phyloP scores from a whole-genome alignment of 2,888 invertebrate species.

The Heteromurus nitidus region DNA sequence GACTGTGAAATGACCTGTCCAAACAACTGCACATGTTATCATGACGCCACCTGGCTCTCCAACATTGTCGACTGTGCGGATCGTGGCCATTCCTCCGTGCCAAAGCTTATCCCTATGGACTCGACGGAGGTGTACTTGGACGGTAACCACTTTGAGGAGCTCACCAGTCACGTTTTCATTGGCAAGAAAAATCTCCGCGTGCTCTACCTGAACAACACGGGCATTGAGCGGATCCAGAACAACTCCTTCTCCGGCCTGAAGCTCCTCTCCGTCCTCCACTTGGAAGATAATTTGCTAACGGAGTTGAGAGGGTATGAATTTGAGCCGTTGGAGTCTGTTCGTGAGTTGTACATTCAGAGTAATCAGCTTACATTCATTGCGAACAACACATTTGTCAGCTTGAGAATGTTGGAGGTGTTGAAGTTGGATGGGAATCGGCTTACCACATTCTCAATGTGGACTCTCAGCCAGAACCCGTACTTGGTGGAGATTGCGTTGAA shows the following conservation, averaged over 20 bases:
- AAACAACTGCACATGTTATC: slow-evolving; percentile 93
- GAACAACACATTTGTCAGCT: slow-evolving; percentile 87
- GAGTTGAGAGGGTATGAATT: slow-evolving; percentile 89
- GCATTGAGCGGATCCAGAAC: slow-evolving; percentile 89
- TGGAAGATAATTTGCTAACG: slow-evolving; percentile 90
- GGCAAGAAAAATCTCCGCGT: slow-evolving; percentile 92
- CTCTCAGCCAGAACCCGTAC: slow-evolving; percentile 87
- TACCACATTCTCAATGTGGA: slow-evolving; percentile 89
- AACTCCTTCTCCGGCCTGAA: slow-evolving; percentile 92
- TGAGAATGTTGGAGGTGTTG: slow-evolving; percentile 89
- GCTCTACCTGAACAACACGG: slow-evolving; percentile 91
- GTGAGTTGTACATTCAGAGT: slow-evolving; percentile 90
- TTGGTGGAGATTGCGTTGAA: slow-evolving; percentile 89
- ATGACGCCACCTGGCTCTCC: slow-evolving; percentile 94
- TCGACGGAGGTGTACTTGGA: slow-evolving; percentile 93
- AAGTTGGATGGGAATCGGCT: slow-evolving; percentile 90
- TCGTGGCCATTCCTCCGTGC: slow-evolving; percentile 82
- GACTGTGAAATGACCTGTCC: slow-evolving; percentile 98
- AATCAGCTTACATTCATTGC: slow-evolving; percentile 89
- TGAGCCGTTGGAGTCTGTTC: slow-evolving; percentile 86
- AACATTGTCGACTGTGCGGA: slow-evolving; percentile 94
- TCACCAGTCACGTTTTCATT: slow-evolving; percentile 92
- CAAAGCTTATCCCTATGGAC: slow-evolving; percentile 90
- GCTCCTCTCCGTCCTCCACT: slow-evolving; percentile 86
- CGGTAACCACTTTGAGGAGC: slow-evolving; percentile 90